Evolutionary conservation across 2,797 vertebrate genomes (phyloP), one percentile per base, ranked within the genome.

Genomic region (Syndactyla subalaris): DNA sequence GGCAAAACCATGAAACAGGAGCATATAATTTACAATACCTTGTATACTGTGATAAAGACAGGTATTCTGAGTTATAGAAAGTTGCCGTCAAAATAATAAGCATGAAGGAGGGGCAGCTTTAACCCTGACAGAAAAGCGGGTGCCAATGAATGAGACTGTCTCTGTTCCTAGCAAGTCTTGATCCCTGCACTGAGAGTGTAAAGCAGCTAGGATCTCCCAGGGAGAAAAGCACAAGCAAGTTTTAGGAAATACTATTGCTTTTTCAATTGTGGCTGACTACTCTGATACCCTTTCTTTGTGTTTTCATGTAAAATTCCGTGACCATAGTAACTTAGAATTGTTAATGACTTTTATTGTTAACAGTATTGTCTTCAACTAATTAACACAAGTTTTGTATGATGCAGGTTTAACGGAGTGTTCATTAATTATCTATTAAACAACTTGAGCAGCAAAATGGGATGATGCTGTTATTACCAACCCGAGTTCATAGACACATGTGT

Each of bases 351-450:
- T 88, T 85, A 77, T 9, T 79, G 29, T 77, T 71, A 89, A 61
- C n/a, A 75, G 43, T 68, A 57, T 49, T 70, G 18, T 77, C 46
- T 91, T 93, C 32, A 62, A 26, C 48, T 92, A 73, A 76, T 75
- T 77, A 85, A 79, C 29, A 22, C 18, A 46, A 14, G 38, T 36
- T 66, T 75, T 93, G 54, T 78, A 67, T 8, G n/a, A 77, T 27
- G 26, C 54, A 48, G 52, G 23, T 88, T 90, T 77, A 87, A 86
- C n/a, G 59, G 13, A 51, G 21, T 14, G 26, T 61, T 51, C 59
- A 84, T 71, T 38, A 32, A 15, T 82, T 78, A 81, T 3, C 73
- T 77, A 94, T 94, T 94, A 94, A 95, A 97, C 27, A n/a, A 45
- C 36, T 62, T 72, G 34, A 91, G 55, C 82, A 94, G 66, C 48